Evolutionary conservation across 2,888 invertebrate genomes (phyloP), one percentile per base, ranked within the genome.

Genomic region (Ophonus ardosiacus): DNA sequence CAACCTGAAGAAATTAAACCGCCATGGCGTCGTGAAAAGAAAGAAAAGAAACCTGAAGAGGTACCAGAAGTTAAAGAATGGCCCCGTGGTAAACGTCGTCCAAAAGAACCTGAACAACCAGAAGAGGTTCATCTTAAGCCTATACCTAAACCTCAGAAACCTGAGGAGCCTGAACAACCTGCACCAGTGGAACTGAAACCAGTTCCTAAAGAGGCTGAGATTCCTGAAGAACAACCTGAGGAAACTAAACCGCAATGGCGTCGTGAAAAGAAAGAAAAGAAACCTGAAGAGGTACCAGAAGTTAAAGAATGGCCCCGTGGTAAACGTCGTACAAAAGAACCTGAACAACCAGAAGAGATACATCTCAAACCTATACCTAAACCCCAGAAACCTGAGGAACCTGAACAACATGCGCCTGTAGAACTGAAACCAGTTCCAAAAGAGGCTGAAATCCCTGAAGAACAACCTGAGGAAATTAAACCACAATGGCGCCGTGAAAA

Each of bases 51-150:
- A 86, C 87, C 89, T 10, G 88, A 89, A 83, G 87, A 88, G 83
- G 84, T 90, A 87, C 88, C 90, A 1, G 87, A 91, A 63, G 90
- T 91, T 85, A 89, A 89, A 2, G 87, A 89, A 87, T 91, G 89
- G 90, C 91, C 88, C 21, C 89, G 90, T 10, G 92, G 91, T 1
- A 90, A 89, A 81, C 90, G 90, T 81, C 89, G 89, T 3, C 91
- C 91, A 24, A 88, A 90, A 13, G 90, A 90, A 80, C 90, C 92
- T 88, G 84, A 90, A 87, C 84, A 79, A 59, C 87, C 86, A 24
- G 85, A 90, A 76, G 90, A 90, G n/a, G 89, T 89, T 24, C 84
- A 79, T 40, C 86, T 90, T 18, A 89, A 89, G 86, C 86, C 86
- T n/a, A 78, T 85, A 79, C 80, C 79, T 81, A 65, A 81, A 81